A percentile compares a stretch with the other conserved stretches of the same genome.
These are phyloP conservation scores for Heterohyrax brucei DNA, from an alignment of 2,797 vertebrate species.

Conservation along the genomic window DNA sequence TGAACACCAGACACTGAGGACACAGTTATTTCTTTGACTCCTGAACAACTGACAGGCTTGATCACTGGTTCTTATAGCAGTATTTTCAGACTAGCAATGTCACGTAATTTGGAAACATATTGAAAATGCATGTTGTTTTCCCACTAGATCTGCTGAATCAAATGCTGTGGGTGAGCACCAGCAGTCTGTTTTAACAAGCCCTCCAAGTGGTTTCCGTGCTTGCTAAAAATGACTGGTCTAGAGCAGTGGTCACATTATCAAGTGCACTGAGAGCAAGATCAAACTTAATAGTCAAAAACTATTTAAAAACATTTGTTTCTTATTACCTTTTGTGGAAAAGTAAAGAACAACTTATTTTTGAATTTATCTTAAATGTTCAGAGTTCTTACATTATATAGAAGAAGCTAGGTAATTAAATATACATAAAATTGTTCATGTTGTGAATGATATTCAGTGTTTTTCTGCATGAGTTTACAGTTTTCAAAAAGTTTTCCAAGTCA, in stretches of 20 bases:
- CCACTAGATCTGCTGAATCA: background rate
- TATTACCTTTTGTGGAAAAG: slow-evolving; percentile 1
- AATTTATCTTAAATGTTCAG: slow-evolving; percentile 36
- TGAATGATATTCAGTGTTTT: slow-evolving; percentile 19
- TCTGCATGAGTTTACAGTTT: slow-evolving; percentile 5
- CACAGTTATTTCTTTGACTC: background rate
- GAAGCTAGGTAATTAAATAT: background rate
- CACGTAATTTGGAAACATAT: background rate
- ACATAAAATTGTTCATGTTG: slow-evolving; percentile 16
- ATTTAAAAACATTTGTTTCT: background rate
- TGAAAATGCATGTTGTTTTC: slow-evolving; percentile 1
- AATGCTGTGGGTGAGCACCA: background rate
- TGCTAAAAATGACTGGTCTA: background rate
- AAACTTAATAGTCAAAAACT: slow-evolving; percentile 61
- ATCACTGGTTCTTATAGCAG: slow-evolving; percentile 5
- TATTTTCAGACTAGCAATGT: background rate
- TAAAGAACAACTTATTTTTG: slow-evolving; percentile 51
- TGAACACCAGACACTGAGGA: background rate
- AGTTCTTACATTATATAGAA: slow-evolving; percentile 30
- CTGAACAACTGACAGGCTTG: background rate
- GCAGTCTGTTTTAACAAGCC: background rate
- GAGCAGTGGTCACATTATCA: background rate
- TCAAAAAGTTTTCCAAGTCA: slow-evolving; percentile 11
- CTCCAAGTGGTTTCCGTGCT: background rate
- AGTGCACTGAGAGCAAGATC: background rate